phyloP scores from a whole-genome alignment of 2,113 vertebrate genomes.

The Bombycilla garrulus region DNA sequence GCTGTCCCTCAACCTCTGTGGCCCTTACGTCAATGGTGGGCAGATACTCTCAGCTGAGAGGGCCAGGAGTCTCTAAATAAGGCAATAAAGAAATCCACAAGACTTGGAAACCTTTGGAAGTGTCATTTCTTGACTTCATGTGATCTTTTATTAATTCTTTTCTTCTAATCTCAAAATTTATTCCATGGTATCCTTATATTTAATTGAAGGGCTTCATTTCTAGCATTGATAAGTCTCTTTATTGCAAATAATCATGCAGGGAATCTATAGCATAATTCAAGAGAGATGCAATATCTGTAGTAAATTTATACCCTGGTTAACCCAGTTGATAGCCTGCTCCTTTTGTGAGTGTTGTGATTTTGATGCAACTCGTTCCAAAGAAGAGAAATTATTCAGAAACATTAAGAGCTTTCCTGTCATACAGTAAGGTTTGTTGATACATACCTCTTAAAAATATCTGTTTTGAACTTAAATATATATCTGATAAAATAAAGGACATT shows the following conservation, averaged over 20 bases:
- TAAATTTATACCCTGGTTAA: background rate
- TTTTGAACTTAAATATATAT: background rate
- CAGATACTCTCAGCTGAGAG: background rate
- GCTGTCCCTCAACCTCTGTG: rapidly evolving
- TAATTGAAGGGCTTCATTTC: background rate
- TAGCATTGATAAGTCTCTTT: background rate
- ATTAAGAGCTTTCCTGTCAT: background rate
- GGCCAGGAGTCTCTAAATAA: background rate
- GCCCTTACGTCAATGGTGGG: rapidly evolving
- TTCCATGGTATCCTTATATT: background rate
- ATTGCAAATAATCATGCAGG: background rate
- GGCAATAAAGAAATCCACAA: background rate
- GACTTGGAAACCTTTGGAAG: background rate
- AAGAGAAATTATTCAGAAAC: background rate
- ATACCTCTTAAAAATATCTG: background rate
- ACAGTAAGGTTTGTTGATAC: background rate
- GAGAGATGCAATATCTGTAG: background rate
- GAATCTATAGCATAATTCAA: background rate
- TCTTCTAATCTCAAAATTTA: background rate
- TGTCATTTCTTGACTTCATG: background rate
- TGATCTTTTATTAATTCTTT: background rate
- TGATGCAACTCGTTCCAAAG: background rate
- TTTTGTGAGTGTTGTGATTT: background rate
- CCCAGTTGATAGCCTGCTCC: background rate
- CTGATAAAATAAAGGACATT: background rate